Evolutionary conservation across 2,113 vertebrate species (phyloP).

Genomic region (Larimichthys crocea): DNA sequence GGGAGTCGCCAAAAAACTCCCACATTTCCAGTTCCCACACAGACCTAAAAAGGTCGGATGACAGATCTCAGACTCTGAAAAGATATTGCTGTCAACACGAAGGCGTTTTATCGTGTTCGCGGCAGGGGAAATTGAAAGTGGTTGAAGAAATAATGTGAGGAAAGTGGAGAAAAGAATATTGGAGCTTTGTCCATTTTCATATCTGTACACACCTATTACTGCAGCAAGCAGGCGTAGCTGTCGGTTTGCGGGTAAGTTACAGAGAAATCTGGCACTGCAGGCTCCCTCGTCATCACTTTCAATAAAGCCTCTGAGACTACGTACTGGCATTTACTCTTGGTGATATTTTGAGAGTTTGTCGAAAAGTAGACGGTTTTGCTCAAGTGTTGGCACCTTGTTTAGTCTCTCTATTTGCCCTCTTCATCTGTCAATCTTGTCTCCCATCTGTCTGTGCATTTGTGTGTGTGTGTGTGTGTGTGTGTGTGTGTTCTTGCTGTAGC

Average conservation of each 20-base stretch:
- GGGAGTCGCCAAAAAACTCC: neutral
- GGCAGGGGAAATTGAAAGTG: neutral
- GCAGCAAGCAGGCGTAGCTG: neutral
- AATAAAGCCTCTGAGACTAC: neutral
- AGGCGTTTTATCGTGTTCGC: neutral
- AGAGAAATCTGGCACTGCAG: neutral
- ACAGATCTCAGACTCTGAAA: slow-evolving; percentile 11
- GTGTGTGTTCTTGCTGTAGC: neutral
- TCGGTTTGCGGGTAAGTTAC: neutral
- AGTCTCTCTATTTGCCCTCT: slow-evolving; percentile 13
- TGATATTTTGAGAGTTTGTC: neutral
- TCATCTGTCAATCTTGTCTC: slow-evolving; percentile 45
- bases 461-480: neutral
- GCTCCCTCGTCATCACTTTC: neutral
- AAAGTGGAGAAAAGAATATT: neutral
- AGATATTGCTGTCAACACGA: neutral
- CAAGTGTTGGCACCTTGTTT: slow-evolving; percentile 28
- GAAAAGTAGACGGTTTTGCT: slow-evolving; percentile 7
- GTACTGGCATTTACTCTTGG: neutral
- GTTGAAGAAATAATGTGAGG: neutral
- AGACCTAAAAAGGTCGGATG: neutral
- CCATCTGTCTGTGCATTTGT: slow-evolving; percentile 17
- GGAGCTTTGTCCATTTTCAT: slow-evolving; percentile 20
- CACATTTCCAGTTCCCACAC: neutral
- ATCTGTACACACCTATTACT: slow-evolving; percentile 10